phyloP scores from a whole-genome alignment of 2,797 vertebrate species.

The Cygnus olor region DNA sequence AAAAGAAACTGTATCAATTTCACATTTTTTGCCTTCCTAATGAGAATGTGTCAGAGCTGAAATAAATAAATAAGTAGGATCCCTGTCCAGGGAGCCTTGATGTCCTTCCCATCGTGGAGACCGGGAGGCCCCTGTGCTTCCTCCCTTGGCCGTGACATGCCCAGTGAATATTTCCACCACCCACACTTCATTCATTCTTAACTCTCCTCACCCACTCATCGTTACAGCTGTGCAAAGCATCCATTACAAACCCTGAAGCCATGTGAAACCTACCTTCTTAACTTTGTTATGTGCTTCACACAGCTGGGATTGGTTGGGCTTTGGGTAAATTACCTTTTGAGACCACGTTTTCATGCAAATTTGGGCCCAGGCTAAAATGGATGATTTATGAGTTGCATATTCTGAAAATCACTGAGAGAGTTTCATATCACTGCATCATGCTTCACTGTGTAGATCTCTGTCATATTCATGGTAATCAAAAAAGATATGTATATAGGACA shows the following conservation, averaged over 20 bases:
- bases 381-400: conserved; percentile 17
- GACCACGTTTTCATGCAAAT: conserved; percentile 5
- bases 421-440: not conserved
- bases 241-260: conserved; percentile 42
- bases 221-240: conserved; percentile 55
- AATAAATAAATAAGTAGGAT: conserved; percentile 64
- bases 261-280: conserved; percentile 25
- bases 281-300: not conserved
- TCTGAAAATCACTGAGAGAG: conserved; percentile 10
- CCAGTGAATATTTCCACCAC: conserved; percentile 64
- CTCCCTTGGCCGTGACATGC: conserved; percentile 47
- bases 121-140: conserved; percentile 3
- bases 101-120: not conserved
- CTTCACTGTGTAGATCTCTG: not conserved
- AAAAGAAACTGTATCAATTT: conserved; percentile 74
- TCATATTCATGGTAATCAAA: not conserved
- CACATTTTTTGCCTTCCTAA: conserved; percentile 76
- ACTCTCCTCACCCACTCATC: conserved; percentile 59
- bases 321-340: not conserved
- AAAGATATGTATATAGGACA: not conserved
- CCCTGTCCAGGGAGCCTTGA: conserved; percentile 26
- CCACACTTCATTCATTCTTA: conserved; percentile 56
- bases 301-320: not conserved
- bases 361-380: not conserved
- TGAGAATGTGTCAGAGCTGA: conserved; percentile 68